Evolutionary conservation across 37 sponge, comb jelly and placozoan species (phyloP), one percentile per base, ranked within the genome.

Genomic region (Beroe forskalii): DNA sequence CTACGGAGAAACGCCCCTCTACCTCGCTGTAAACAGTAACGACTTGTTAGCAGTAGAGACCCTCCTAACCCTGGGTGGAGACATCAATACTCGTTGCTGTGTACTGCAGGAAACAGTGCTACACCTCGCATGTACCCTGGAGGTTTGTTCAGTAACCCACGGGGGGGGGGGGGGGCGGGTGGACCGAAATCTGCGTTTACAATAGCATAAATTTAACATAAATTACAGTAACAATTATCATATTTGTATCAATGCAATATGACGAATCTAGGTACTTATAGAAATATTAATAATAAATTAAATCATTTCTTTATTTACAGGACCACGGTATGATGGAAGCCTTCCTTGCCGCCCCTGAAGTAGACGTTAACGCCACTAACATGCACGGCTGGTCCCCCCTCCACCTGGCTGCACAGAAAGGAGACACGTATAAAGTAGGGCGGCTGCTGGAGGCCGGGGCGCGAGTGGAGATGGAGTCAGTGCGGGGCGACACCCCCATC

Each of bases 371-470:
- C 40, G 55, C 55, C 3, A 4, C 35, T 3, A 80, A 80, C 86
- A 44, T 80, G 44, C 86, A 44, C 27, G 86, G 86, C 8, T 80
- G 86, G 86, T 38, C 86, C n/a, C 86, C 86, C 27, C 28, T 80
- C 0, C 86, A 80, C 40, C 1, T 80, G n/a, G 44, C 86, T 6
- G 43, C 86, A 1, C 44, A 44, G 27, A 44, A 37, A 41, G 86
- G 86, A 9, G 86, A 80, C 40, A 38, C 40, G 3, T 80, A 80
- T 48, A 80, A 80, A 27, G 86, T 80, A 1, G 40, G 30, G 25
- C 1, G 20, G 40, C 22, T 80, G 40, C 86, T 80, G 25, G 55
- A 80, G 55, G 31, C 25, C 1, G 86, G 86, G 19, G 86, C 55
- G 1, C 28, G 35, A 23, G 86, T 43, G 25, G 35, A 32, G 0